Percentiles rank a stretch among this genome's conserved stretches.
These are phyloP conservation scores for Subanguina moxae DNA, from an alignment of 1,140 invertebrate genomes.

Conservation along the genomic window DNA sequence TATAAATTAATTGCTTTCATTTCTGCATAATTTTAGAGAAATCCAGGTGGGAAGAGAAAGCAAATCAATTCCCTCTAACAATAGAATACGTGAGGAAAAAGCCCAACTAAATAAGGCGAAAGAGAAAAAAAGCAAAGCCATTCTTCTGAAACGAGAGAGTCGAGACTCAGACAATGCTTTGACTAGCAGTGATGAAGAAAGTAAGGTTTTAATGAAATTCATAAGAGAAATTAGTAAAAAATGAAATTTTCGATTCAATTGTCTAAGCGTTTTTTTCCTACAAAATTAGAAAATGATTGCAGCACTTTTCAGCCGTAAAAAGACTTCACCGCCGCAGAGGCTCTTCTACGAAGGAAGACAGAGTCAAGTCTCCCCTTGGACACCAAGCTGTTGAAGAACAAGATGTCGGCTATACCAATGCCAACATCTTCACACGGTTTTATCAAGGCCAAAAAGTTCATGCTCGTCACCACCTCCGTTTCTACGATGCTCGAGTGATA, in stretches of 20 bases:
- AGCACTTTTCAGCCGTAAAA: neutral
- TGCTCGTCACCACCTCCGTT: conserved; percentile 32
- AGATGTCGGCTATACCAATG: conserved; percentile 32
- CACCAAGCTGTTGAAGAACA: conserved; percentile 24
- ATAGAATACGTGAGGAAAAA: too few relatives aligned
- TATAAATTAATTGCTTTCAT: too few relatives aligned
- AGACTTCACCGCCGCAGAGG: neutral
- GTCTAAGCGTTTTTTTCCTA: too few relatives aligned
- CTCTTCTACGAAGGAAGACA: conserved; percentile 18
- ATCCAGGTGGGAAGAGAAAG: neutral
- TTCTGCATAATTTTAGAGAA: too few relatives aligned
- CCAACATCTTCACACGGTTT: conserved; percentile 34
- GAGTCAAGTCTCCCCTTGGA: conserved; percentile 12
- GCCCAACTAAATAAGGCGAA: neutral
- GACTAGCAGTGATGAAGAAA: conserved; percentile 28
- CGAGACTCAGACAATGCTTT: conserved; percentile 10
- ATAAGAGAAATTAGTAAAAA: conserved; percentile 7
- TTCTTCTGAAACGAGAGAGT: conserved; percentile 8
- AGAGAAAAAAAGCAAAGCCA: neutral
- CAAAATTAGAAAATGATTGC: neutral
- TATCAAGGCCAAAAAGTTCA: conserved; percentile 37
- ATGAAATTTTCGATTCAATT: neutral
- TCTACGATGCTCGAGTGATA: conserved; percentile 33
- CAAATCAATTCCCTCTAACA: neutral
- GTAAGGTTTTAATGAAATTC: neutral